phyloP scores from a whole-genome alignment of 2,797 vertebrate genomes.

The Poeciliopsis presidionis region DNA sequence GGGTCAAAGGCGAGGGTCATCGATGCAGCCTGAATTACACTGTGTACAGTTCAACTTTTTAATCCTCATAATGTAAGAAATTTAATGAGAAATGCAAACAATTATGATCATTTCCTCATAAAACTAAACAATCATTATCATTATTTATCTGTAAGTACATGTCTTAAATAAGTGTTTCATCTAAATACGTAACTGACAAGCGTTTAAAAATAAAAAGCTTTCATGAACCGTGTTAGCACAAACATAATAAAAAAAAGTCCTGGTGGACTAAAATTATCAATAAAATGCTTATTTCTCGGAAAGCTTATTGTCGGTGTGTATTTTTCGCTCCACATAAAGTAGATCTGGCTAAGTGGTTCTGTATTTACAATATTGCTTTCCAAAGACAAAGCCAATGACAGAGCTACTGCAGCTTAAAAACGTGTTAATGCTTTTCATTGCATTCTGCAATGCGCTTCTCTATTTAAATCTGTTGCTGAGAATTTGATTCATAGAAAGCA shows the following conservation, averaged over 20 bases:
- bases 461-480: background rate
- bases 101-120: background rate
- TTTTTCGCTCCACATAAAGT: background rate
- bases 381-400: background rate
- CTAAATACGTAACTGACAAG: background rate
- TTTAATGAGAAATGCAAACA: background rate
- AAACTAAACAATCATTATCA: background rate
- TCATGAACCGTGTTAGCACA: background rate
- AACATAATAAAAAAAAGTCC: background rate
- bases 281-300: background rate
- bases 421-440: background rate
- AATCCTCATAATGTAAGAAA: background rate
- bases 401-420: background rate
- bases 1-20: constrained; percentile 52
- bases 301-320: background rate
- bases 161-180: background rate
- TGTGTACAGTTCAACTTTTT: background rate
- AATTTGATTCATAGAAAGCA: background rate
- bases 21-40: background rate
- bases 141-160: background rate
- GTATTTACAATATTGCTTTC: background rate
- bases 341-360: background rate
- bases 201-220: background rate
- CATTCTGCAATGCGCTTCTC: background rate
- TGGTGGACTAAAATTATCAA: background rate